phyloP scores from a whole-genome alignment of 2,797 vertebrate species.

The Oophaga sylvatica region DNA sequence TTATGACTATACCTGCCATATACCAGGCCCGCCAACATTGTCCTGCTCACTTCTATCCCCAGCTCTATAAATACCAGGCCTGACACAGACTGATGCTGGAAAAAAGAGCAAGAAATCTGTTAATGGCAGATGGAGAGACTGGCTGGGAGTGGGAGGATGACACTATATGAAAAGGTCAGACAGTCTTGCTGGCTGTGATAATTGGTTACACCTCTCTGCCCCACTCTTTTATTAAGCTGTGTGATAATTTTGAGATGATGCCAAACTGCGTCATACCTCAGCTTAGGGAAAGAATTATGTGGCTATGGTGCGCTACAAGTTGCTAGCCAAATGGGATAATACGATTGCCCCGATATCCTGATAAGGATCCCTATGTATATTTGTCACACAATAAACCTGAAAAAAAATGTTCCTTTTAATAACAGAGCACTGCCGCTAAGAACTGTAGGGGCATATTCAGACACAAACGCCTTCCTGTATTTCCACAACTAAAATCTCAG shows the following conservation, averaged over 20 bases:
- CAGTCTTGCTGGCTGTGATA: slow-evolving; percentile 55
- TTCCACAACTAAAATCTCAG: too few species aligned
- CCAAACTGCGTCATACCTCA: slow-evolving; percentile 49
- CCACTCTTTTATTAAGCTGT: slow-evolving; percentile 49
- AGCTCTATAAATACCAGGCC: slow-evolving; percentile 46
- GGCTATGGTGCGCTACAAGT: not conserved
- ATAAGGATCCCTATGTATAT: not conserved
- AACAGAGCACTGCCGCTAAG: not conserved
- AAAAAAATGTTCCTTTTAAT: not conserved
- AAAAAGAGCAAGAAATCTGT: slow-evolving; percentile 30
- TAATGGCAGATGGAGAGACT: slow-evolving; percentile 58
- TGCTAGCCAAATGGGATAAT: slow-evolving; percentile 7
- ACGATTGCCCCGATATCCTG: not conserved
- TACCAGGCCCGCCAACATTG: slow-evolving; percentile 38
- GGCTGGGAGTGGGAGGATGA: slow-evolving; percentile 55
- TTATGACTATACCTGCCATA: slow-evolving; percentile 39
- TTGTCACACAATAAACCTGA: not conserved
- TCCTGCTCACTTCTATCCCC: slow-evolving; percentile 10
- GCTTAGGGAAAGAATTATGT: slow-evolving; percentile 37
- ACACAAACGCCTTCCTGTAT: too few species aligned
- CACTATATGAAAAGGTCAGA: slow-evolving; percentile 58
- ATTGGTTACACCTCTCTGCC: slow-evolving; percentile 58
- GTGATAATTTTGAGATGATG: slow-evolving; percentile 55
- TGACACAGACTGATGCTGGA: slow-evolving; percentile 40
- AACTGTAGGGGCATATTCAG: too few species aligned